Base-by-base conservation (phyloP, 2,888 invertebrate genomes). In the Macaria liturata region DNA sequence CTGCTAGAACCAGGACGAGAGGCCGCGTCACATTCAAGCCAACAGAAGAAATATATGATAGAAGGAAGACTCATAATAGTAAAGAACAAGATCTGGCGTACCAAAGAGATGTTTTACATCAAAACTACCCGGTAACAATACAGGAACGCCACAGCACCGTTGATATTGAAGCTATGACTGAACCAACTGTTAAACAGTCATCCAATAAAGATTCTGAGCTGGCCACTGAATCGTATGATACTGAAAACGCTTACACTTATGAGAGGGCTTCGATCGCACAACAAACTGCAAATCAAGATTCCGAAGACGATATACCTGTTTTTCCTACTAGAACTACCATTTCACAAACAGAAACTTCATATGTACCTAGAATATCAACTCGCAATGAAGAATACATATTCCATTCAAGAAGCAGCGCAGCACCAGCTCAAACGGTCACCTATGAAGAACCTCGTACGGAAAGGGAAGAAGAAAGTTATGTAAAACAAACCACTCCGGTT, bases 61-160 rank as follows among this genome's bases (percentile, higher is more conserved):
- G 84, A 43, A 83, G 74, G 53, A 83, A 80, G 59, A 67, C 68
- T 42, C 73, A 75, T 32, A 73, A 67, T 9, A 75, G 59, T 9
- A 88, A 87, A 67, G 84, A 88, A 64, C 72, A 81, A 57, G 91
- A 92, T 57, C 74, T 94, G 61, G 94, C 94, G 3, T 94, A 94
- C 65, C 94, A 94, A 78, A 86, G 94, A 62, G 94, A 94, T 72
- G 91, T 94, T 3, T 74, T 94, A 4, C 94, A 94, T 68, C 94
- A 94, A 71, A 94, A 94, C 66, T 94, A 94, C 69, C 94, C 94
- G 1, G 93, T 94, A 0, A 93, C 94, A 4, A 65, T 92, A 32
- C 88, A 88, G 81, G 92, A 92, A 72, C 80, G 90, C 62, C 80
- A 78, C 61, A 92, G 88, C 63, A 93, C 93, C 32, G 80, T 82